Conservation (phyloP, 2,113 vertebrate species). For the Miniopterus natalensis region DNA sequence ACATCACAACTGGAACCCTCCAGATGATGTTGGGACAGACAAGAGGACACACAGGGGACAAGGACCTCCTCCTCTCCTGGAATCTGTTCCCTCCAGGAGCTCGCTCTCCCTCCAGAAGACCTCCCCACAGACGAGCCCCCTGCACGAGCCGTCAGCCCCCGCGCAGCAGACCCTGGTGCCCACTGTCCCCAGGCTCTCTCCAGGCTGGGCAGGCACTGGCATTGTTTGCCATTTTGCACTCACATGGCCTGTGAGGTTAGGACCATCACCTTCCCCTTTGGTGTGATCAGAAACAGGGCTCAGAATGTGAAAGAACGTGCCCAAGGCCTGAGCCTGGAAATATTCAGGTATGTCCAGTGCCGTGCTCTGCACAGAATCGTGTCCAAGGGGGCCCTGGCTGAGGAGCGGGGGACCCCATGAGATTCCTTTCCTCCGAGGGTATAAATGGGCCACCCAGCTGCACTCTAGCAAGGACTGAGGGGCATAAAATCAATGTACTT, state of each 20-base stretch:
- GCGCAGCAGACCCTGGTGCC: not conserved
- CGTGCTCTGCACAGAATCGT: fast-evolving
- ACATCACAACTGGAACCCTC: not conserved
- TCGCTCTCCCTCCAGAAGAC: not conserved
- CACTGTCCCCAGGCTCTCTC: not conserved
- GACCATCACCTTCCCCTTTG: not conserved
- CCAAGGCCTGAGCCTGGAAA: no score
- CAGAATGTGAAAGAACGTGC: not conserved
- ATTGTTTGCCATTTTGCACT: not conserved
- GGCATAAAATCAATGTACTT: not conserved
- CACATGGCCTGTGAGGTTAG: no score
- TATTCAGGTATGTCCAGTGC: not conserved
- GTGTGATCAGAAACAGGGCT: not conserved
- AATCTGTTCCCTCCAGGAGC: not conserved
- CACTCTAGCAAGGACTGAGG: not conserved
- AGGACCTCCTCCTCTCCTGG: not conserved
- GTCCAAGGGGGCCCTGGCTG: not conserved
- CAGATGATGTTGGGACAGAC: not conserved
- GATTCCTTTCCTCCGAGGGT: not conserved
- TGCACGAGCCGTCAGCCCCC: fast-evolving
- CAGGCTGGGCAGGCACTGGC: not conserved
- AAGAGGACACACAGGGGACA: not conserved
- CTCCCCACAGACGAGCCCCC: not conserved
- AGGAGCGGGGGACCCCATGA: not conserved
- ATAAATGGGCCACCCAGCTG: not conserved